These are phyloP conservation scores for Engystomops pustulosus DNA, from an alignment of 2,113 vertebrate species.

Conservation along the genomic window DNA sequence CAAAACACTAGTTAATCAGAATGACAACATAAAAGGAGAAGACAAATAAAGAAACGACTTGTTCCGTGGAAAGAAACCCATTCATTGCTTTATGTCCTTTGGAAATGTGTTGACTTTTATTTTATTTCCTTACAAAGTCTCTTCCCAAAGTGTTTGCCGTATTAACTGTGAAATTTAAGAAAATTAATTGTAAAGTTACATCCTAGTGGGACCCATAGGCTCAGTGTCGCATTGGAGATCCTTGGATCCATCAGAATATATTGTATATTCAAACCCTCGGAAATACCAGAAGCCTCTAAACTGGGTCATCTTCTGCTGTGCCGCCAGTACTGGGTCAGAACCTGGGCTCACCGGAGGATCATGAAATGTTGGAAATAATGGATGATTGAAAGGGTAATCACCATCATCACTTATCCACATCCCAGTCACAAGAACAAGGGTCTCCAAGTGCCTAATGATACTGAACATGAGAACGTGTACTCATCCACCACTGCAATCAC, in stretches of 20 bases:
- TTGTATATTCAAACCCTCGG: too few relatives aligned
- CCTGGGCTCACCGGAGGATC: background rate
- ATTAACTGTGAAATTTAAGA: background rate
- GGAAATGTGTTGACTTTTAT: conserved; percentile 10
- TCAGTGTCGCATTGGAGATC: too few relatives aligned
- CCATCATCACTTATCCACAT: too few relatives aligned
- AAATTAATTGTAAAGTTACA: background rate
- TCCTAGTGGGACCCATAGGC: background rate
- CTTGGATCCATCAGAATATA: too few relatives aligned
- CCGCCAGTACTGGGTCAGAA: too few relatives aligned
- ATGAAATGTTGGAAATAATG: background rate
- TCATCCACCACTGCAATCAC: too few relatives aligned
- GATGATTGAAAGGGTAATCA: too few relatives aligned
- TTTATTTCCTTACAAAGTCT: background rate
- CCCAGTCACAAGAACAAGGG: too few relatives aligned
- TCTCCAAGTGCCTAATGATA: too few relatives aligned
- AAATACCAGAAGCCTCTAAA: too few relatives aligned
- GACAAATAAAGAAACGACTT: conserved; percentile 32
- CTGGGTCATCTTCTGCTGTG: too few relatives aligned
- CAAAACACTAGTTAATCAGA: conserved; percentile 39
- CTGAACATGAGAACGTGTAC: too few relatives aligned
- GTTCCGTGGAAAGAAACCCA: conserved; percentile 7
- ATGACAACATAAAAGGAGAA: conserved; percentile 36
- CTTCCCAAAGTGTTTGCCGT: background rate
- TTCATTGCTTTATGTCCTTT: conserved; percentile 20